phyloP scores from a whole-genome alignment of 2,113 vertebrate genomes.

The Saimiri boliviensis region DNA sequence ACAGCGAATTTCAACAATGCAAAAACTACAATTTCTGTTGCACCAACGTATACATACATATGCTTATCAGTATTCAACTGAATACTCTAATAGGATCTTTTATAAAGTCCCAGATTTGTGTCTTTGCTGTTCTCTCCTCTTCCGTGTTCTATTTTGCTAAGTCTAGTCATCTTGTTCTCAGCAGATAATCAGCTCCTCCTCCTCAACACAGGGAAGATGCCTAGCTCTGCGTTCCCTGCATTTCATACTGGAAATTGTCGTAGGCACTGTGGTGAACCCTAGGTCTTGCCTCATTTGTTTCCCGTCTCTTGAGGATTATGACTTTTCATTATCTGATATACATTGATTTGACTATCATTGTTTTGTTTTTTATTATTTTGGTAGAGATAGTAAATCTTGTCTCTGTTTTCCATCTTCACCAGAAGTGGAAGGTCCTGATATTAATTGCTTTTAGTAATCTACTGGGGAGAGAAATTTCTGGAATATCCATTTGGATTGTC shows the following conservation, averaged over 20 bases:
- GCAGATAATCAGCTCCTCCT: background rate
- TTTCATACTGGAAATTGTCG: background rate
- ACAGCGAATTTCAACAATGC: no score
- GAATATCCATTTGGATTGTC: background rate
- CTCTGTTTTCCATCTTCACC: background rate
- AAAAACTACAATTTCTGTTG: no score
- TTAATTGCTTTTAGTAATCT: background rate
- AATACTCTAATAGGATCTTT: background rate
- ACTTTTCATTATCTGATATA: background rate
- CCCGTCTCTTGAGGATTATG: background rate
- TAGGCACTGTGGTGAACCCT: background rate
- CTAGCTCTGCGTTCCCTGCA: background rate
- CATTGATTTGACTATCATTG: background rate
- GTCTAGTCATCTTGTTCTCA: background rate
- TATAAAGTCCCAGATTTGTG: background rate
- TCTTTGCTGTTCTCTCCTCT: background rate
- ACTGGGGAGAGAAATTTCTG: background rate
- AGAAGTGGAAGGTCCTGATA: background rate
- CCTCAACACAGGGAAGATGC: background rate
- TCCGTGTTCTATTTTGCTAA: background rate
- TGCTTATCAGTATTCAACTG: background rate
- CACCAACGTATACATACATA: background rate
- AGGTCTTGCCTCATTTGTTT: background rate
- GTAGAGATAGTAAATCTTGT: background rate
- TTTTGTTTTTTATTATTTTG: background rate